Percentiles rank a stretch among this genome's conserved stretches.
These are phyloP conservation scores for Benthosema pterotum DNA, from an alignment of 2,797 vertebrate genomes.

Conservation along the genomic window DNA sequence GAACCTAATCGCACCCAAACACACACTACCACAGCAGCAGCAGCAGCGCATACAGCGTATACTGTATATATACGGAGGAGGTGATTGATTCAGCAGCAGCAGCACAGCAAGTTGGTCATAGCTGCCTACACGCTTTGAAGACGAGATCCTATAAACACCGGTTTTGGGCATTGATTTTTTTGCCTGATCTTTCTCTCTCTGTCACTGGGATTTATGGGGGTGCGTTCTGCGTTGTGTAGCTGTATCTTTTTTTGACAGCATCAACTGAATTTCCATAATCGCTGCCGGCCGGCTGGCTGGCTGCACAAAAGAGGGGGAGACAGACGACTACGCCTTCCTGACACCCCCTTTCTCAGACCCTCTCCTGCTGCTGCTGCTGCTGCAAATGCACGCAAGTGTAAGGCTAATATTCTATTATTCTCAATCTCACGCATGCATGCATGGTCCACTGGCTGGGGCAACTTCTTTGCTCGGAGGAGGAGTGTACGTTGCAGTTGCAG, in stretches of 20 bases:
- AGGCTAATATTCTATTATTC: background rate
- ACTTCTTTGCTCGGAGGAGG: no score
- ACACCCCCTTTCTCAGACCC: background rate
- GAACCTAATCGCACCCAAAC: background rate
- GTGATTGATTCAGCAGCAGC: no score
- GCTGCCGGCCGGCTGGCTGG: no score
- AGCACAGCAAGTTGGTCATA: no score
- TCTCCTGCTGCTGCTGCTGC: no score
- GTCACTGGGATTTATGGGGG: background rate
- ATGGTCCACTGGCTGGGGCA: no score
- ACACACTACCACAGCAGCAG: background rate
- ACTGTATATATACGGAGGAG: background rate
- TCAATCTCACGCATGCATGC: no score
- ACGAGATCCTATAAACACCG: background rate
- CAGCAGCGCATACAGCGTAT: no score
- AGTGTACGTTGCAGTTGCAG: no score
- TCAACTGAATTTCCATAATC: background rate
- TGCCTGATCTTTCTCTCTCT: background rate
- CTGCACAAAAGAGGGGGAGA: background rate
- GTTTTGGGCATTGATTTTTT: background rate
- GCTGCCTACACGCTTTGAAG: background rate
- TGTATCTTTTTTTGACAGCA: background rate
- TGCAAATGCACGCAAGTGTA: background rate
- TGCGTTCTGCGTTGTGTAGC: background rate
- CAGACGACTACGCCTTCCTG: background rate